Evolutionary conservation across 1,140 invertebrate species (phyloP).

Genomic region (Calosoma granatense): DNA sequence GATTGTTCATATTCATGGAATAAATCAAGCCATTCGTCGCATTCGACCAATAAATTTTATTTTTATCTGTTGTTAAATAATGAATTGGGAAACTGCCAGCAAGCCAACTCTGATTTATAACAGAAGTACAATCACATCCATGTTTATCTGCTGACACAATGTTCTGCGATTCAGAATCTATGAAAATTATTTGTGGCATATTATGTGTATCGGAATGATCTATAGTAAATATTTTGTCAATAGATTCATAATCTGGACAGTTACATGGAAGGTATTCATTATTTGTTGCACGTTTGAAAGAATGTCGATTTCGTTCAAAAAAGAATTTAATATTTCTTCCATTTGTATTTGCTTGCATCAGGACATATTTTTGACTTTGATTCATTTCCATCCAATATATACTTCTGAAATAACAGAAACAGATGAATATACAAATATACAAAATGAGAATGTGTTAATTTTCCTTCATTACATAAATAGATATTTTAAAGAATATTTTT

Average conservation of each 20-base stretch:
- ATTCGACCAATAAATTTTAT: conserved; percentile 60
- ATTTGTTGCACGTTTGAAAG: conserved; percentile 1
- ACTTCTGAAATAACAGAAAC: conserved; percentile 48
- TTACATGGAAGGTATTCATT: conserved; percentile 33
- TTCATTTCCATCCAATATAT: conserved; percentile 62
- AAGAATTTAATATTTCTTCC: conserved; percentile 46
- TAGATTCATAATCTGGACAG: conserved; percentile 45
- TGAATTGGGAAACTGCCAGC: conserved; percentile 41
- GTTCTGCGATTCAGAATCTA: conserved; percentile 45
- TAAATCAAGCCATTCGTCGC: conserved; percentile 48
- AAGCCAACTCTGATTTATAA: conserved; percentile 34
- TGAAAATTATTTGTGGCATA: conserved; percentile 52
- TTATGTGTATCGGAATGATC: conserved; percentile 47
- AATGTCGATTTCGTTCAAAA: conserved; percentile 41
- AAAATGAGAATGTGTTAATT: too few species aligned
- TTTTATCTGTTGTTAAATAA: conserved; percentile 53
- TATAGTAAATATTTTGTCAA: conserved; percentile 50
- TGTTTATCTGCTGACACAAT: conserved; percentile 54
- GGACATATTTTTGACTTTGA: conserved; percentile 38
- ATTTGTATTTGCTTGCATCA: conserved; percentile 51
- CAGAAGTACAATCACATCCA: conserved; percentile 54
- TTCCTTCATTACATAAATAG: neutral
- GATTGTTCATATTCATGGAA: conserved; percentile 42
- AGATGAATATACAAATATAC: too few species aligned
- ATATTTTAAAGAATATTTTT: neutral